These are phyloP conservation scores for Patagioenas fasciata DNA, from an alignment of 2,113 vertebrate genomes.

Conservation along the genomic window DNA sequence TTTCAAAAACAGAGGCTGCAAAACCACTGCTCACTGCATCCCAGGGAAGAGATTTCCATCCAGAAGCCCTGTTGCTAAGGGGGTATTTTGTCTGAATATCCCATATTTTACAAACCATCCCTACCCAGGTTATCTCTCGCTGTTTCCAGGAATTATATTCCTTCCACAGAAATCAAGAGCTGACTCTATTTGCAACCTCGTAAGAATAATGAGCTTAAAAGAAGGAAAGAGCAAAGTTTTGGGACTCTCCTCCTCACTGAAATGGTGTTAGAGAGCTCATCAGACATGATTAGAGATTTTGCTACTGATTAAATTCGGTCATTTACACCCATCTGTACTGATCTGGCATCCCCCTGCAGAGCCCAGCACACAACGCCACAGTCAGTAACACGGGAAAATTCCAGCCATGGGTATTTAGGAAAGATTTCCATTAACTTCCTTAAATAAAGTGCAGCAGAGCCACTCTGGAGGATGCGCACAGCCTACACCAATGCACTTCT, in stretches of 20 bases:
- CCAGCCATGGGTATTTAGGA: background rate
- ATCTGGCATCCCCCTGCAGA: background rate
- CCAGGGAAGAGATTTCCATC: background rate
- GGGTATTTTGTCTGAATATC: background rate
- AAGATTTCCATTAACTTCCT: background rate
- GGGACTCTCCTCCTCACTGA: background rate
- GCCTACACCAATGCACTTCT: background rate
- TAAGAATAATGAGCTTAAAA: background rate
- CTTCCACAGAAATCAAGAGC: background rate
- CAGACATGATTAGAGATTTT: background rate
- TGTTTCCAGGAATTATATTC: background rate
- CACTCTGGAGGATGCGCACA: background rate
- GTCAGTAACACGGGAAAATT: background rate
- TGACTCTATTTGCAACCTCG: background rate
- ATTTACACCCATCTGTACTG: background rate
- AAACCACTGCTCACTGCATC: fast-evolving
- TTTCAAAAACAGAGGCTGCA: background rate
- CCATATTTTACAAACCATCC: fast-evolving
- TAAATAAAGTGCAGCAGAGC: background rate
- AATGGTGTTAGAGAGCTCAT: background rate
- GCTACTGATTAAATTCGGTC: background rate
- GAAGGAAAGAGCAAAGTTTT: background rate
- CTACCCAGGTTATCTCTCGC: background rate
- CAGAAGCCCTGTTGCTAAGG: background rate
- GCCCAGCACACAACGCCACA: background rate